Percentiles rank a stretch among this genome's conserved stretches.
Evolutionary conservation across 64 coral and sea anemone species (phyloP).

Genomic region (Porites lutea): DNA sequence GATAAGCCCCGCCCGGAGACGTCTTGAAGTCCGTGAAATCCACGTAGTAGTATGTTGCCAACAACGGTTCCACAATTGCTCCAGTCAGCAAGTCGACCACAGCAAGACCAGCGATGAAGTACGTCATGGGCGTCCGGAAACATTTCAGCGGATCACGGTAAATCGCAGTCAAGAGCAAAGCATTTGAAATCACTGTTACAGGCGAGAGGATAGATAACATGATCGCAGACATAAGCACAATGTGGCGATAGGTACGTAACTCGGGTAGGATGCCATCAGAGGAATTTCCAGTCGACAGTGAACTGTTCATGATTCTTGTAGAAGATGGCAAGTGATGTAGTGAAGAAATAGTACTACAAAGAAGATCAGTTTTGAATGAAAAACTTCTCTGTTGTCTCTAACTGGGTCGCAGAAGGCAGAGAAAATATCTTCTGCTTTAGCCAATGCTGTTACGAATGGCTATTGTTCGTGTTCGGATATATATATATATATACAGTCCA

Average conservation of each 20-base stretch:
- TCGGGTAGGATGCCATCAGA: constrained; percentile 6
- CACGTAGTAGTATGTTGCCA: constrained; percentile 56
- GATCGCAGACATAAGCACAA: constrained; percentile 65
- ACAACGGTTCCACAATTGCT: constrained; percentile 74
- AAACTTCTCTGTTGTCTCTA: neutral
- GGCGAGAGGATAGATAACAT: constrained; percentile 72
- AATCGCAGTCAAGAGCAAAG: constrained; percentile 77
- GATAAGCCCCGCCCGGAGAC: neutral
- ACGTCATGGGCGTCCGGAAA: constrained; percentile 81
- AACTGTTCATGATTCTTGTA: neutral
- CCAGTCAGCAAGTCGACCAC: constrained; percentile 73
- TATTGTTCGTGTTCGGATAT: neutral
- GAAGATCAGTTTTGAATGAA: neutral
- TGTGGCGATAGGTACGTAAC: constrained; percentile 44
- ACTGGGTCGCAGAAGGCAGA: neutral
- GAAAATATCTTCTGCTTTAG: neutral
- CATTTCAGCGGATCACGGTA: constrained; percentile 67
- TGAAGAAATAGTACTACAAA: neutral
- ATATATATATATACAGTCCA: constrained; percentile 11
- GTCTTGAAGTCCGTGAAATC: constrained; percentile 38
- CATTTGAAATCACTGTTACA: constrained; percentile 79
- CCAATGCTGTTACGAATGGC: neutral
- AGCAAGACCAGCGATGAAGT: constrained; percentile 79
- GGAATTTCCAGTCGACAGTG: neutral
- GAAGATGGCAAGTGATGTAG: neutral